These are phyloP conservation scores for Philonicus albiceps DNA, from an alignment of 2,888 invertebrate genomes.

Conservation along the genomic window DNA sequence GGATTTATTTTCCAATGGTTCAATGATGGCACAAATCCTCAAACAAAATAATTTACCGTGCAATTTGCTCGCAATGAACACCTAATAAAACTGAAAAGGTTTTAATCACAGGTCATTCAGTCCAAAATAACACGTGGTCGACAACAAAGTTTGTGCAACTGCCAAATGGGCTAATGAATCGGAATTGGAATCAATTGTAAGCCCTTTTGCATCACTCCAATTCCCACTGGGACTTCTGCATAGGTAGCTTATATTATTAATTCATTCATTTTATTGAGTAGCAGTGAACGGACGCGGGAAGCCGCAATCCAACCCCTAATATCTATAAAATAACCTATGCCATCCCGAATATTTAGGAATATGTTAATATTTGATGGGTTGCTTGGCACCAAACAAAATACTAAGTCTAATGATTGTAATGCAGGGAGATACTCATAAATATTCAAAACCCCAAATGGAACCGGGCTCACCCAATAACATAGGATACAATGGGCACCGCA, in stretches of 20 bases:
- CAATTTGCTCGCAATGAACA: background rate
- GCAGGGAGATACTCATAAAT: background rate
- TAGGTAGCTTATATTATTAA: background rate
- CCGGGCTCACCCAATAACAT: background rate
- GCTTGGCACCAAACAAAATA: slow-evolving; percentile 3
- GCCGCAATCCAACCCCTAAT: slow-evolving; percentile 5
- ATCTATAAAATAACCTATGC: slow-evolving; percentile 16
- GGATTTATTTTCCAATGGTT: background rate
- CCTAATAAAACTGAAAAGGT: background rate
- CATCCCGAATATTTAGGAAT: slow-evolving; percentile 1
- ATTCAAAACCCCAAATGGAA: slow-evolving; percentile 21
- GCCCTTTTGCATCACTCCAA: background rate
- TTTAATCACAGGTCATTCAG: background rate
- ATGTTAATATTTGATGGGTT: slow-evolving; percentile 17
- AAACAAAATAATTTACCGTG: background rate
- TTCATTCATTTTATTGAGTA: slow-evolving; percentile 30
- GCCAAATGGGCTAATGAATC: background rate
- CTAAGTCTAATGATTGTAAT: slow-evolving; percentile 28
- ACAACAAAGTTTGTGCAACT: background rate
- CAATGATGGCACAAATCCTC: background rate
- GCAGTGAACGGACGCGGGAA: background rate
- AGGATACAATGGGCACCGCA: slow-evolving; percentile 23
- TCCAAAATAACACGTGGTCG: background rate
- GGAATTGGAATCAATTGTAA: background rate
- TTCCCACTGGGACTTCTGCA: background rate